Evolutionary conservation across 2,888 invertebrate genomes (phyloP), one percentile per base, ranked within the genome.

Genomic region (Cephus nigrinus): DNA sequence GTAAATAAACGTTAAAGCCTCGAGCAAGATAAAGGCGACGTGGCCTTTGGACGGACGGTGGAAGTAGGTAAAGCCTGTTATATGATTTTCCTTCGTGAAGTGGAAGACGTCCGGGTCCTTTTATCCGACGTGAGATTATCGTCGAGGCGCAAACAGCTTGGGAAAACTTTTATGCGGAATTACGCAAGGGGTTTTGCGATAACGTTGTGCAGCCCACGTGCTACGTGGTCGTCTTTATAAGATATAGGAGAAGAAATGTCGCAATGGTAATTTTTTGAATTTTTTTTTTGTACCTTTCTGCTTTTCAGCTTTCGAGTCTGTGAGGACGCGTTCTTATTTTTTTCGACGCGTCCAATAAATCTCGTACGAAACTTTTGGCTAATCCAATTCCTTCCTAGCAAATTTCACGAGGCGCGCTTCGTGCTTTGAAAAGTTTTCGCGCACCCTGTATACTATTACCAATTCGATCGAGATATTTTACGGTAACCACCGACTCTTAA

Each of bases 311-410:
- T 23, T 55, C 55, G 55, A 55, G 1, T 23, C 9, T 55, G 9
- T 0, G 55, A 9, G 23, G 9, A 55, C 23, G 55, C 55, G 15
- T 23, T 9, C 9, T 55, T 9, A 9, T 40, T 55, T 23, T 5
- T 9, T 55, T 23, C 9, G 40, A 40, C 15, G 4, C 15, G 55
- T 55, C 2, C 9, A 55, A 23, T 2, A 1, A 23, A 55, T 23
- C 9, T 0, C 71, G 68, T 73, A 69, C 74, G 76, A 78, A 80
- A 80, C 80, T 82, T 82, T 78, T 12, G 33, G 35, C 74, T 82
- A 82, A 86, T 82, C 80, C 77, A 83, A 83, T 84, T 84, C 82
- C 83, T 82, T 79, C 78, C 34, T 76, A 75, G 74, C 75, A 80
- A 82, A 81, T 83, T 83, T 83, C 75, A 75, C 81, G 35, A 80